Evolutionary conservation across 2,797 vertebrate species (phyloP).

Genomic region (Alouatta caraya): DNA sequence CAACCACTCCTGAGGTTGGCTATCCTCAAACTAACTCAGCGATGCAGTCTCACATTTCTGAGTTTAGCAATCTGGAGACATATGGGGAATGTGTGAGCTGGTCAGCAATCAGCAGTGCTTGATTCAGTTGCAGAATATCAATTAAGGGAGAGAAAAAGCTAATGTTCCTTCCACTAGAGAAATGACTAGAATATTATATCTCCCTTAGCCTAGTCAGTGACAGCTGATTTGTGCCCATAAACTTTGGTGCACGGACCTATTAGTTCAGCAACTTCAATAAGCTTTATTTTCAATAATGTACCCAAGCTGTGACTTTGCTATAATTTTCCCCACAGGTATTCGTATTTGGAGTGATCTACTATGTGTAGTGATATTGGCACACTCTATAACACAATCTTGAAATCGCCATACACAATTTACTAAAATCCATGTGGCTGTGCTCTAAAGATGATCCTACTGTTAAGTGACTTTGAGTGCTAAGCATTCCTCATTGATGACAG

Average conservation of each 20-base stretch:
- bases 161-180: conserved; percentile 74
- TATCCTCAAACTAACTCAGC: conserved; percentile 65
- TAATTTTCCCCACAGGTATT: conserved; percentile 54
- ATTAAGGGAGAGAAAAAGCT: conserved; percentile 79
- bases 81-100: conserved; percentile 81
- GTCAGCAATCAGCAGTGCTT: conserved; percentile 79
- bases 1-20: conserved; percentile 45
- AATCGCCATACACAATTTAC: conserved; percentile 65
- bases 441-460: conserved; percentile 41
- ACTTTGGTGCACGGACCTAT: conserved; percentile 74
- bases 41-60: conserved; percentile 74
- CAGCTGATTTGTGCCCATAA: conserved; percentile 81
- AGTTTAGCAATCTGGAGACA: conserved; percentile 80
- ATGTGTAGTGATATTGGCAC: conserved; percentile 53
- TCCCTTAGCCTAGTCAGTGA: conserved; percentile 68
- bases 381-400: conserved; percentile 58
- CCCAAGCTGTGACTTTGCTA: conserved; percentile 56
- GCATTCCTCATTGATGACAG: conserved; percentile 23
- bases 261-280: conserved; percentile 73
- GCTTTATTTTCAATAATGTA: conserved; percentile 79
- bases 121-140: conserved; percentile 79
- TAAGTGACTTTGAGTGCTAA: conserved; percentile 62
- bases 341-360: conserved; percentile 61
- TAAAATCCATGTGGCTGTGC: conserved; percentile 22
- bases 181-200: conserved; percentile 77